Evolutionary conservation across 1,140 invertebrate species (phyloP), one percentile per base, ranked within the genome.

Genomic region (Aphaenogaster ashmeadi): DNA sequence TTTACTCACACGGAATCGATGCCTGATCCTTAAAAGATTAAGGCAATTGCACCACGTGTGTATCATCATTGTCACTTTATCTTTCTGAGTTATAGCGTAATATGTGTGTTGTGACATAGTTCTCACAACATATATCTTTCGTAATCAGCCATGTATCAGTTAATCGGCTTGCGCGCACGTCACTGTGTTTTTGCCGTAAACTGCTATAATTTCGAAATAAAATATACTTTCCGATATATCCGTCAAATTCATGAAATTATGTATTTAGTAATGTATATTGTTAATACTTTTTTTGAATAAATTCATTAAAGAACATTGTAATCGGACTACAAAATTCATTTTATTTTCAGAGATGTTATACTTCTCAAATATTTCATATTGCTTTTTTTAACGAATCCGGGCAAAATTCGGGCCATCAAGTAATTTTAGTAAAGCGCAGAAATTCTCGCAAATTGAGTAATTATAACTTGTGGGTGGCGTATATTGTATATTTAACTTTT

Each of bases 381-480:
- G 4, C 1, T 69, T 74, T 58, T 69, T 36, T 60, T 75, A 75
- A 47, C 33, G 18, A 69, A 69, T 69, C 13, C 50, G n/a, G 3
- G 3, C 2, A 54, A 41, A 75, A 58, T 38, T 58, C 36, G 11
- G 54, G 21, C 33, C 21, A 66, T 84, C 3, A 8, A 21, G n/a
- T n/a, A 74, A 74, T 58, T 83, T 21, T 36, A 38, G 62, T n/a
- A 36, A 50, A 60, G 44, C 56, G 11, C 6, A 47, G 38, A 36
- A 60, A 60, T 47, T 74, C 41, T 84, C 41, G 44, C 4, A 84
- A 58, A 84, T 84, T 47, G 54, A 60, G 11, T 75, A 62, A 84
- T 60, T 84, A 84, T 50, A 75, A 62, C 56, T 84, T 75, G 52
- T 11, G 33, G 27, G n/a, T 21, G 18, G 15, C 33, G 18, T 47